Evolutionary conservation across 2,888 invertebrate genomes (phyloP), one percentile per base, ranked within the genome.

Genomic region (Subacronicta megacephala): DNA sequence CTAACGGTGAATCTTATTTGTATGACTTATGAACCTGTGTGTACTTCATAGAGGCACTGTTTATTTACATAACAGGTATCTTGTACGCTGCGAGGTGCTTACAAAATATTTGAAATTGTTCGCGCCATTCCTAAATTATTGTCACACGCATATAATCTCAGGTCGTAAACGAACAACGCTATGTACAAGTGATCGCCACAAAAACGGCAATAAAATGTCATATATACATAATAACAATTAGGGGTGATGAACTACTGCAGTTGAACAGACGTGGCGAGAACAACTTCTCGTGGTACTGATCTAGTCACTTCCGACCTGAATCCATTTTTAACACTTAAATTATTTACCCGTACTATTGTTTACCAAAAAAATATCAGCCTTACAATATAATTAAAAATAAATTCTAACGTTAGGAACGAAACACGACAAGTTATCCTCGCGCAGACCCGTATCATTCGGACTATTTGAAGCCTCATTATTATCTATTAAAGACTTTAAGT

Each of bases 371-470:
- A 68, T 65, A 89, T 92, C 92, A 91, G 92, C 92, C 92, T 91
- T 90, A 83, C 78, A 46, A 61, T 80, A 78, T 80, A 78, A 75
- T 88, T 85, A 81, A 87, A 89, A 90, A 89, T 90, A 92, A 90
- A 90, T 90, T 92, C 90, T 91, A 90, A 78, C 54, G 70, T 85
- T 90, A 92, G 92, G 92, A 92, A 92, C 92, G 81, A 80, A 82
- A 83, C 89, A 83, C 90, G 90, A 80, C 75, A 80, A 86, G 89
- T 83, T 85, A 88, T 85, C 84, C 89, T 83, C 91, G 88, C 89
- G 73, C 74, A 71, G 78, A 80, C 77, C 75, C 76, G 75, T 70
- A 66, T 68, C 60, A 29, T 42, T 62, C 64, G 53, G 70, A 65
- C 72, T 52, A 47, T 54, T 44, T 54, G 59, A 75, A 84, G 85